Base-by-base conservation (phyloP, 2,888 invertebrate species). In the Aphrophora alni region DNA sequence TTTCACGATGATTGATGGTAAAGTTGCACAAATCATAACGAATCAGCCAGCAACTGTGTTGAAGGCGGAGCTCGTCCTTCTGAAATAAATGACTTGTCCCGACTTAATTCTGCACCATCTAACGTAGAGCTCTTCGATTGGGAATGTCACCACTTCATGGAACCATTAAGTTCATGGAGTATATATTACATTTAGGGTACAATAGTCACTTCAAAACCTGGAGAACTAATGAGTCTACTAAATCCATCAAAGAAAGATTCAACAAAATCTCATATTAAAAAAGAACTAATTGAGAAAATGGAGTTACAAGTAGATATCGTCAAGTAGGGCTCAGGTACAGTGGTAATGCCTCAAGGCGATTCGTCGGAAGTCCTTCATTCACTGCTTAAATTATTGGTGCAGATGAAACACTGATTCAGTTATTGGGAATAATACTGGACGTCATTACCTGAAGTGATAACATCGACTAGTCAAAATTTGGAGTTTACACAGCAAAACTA, bases 1-100 rank as follows among this genome's bases (percentile, higher is more conserved):
- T 38, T 28, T 73, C n/a, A 72, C 83, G 0, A 83, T 83, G 82
- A 68, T 83, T 24, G 82, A 82, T 33, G 82, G 83, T 0, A 82
- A 83, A 33, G 59, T 82, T 2, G 78, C 74, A n/a, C 78, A 82
- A 25, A 75, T 74, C 3, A 38, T 83, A 3, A 81, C 83, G 5
- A 76, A 82, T 81, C 80, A n/a, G 59, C 80, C 0, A 77, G 70
- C 21, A 80, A 77, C 17, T 80, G 80, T 68, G 21, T 80, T 0
- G n/a, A 80, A 21, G 80, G 80, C 33, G 28, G 28, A 27, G 70
- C 69, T 0, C 77, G 26, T 10, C 80, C 80, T 10, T 59, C 69
- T 0, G 26, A 82, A 69, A 17, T 80, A 38, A 82, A 80, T 25
- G 69, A 72, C 28, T 24, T 59, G 10, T 75, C 79, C 1, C 75